These are phyloP conservation scores for Tupaia chinensis DNA, from an alignment of 2,113 vertebrate species.

Conservation along the genomic window DNA sequence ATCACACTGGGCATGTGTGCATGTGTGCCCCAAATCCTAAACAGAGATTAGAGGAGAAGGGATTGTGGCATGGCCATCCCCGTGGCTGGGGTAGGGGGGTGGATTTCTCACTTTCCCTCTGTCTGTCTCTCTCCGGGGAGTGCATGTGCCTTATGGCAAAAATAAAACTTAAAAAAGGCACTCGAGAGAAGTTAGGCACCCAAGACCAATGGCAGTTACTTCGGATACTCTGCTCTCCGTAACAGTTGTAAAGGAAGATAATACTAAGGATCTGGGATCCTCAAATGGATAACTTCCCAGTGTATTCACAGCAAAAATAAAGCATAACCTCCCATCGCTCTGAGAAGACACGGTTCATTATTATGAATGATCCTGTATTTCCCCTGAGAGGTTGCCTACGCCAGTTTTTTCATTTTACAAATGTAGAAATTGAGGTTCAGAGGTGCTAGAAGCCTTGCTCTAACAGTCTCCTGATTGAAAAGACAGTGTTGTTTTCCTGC, in stretches of 20 bases:
- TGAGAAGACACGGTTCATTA: background rate
- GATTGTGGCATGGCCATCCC: too few relatives aligned
- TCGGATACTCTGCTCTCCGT: accelerated
- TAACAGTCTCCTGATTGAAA: background rate
- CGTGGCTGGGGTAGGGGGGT: too few relatives aligned
- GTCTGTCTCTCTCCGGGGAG: too few relatives aligned
- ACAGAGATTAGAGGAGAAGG: too few relatives aligned
- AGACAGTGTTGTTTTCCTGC: background rate
- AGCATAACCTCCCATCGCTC: accelerated
- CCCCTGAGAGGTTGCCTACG: background rate
- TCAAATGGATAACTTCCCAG: background rate
- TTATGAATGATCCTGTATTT: background rate
- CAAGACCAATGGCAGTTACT: background rate
- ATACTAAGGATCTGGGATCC: background rate
- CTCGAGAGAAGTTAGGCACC: background rate
- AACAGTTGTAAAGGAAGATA: background rate
- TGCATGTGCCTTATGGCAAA: too few relatives aligned
- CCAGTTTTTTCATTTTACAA: background rate
- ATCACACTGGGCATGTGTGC: too few relatives aligned
- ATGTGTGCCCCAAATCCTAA: too few relatives aligned
- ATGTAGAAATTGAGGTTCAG: background rate
- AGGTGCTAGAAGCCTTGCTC: background rate
- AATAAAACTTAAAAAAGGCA: too few relatives aligned
- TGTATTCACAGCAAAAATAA: background rate
- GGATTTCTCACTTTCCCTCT: too few relatives aligned